Conservation (phyloP, 1,140 invertebrate species). For the Episyrphus balteatus region DNA sequence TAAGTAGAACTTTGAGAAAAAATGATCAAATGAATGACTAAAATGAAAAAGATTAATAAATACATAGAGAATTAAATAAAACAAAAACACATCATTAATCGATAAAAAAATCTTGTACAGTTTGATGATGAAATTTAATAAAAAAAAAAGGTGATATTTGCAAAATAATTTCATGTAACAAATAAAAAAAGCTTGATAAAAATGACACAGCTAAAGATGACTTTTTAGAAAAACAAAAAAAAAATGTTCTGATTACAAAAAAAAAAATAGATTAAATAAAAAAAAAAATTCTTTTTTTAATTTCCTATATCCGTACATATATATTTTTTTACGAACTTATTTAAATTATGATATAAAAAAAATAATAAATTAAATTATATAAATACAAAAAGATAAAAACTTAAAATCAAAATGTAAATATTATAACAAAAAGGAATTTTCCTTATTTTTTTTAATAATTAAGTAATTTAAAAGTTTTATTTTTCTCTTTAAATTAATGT, state of each 20-base stretch:
- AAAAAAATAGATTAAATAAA: slow-evolving; percentile 17
- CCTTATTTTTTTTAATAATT: background rate
- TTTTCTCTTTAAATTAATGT: background rate
- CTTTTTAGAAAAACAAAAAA: background rate
- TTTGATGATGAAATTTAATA: slow-evolving; percentile 9
- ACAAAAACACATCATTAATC: background rate
- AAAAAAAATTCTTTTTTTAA: slow-evolving; percentile 12
- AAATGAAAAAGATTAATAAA: background rate
- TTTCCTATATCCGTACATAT: slow-evolving; percentile 3
- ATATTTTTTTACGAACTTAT: slow-evolving; percentile 6
- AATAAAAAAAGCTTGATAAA: background rate
- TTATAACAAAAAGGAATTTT: slow-evolving; percentile 2
- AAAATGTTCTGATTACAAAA: slow-evolving; percentile 12
- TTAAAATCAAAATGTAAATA: slow-evolving; percentile 5
- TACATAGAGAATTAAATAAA: too few relatives aligned
- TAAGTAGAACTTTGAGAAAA: background rate
- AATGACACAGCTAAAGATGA: background rate
- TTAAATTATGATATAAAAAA: slow-evolving; percentile 16
- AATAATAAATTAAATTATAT: slow-evolving; percentile 7
- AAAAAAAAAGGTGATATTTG: slow-evolving; percentile 33
- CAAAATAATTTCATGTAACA: slow-evolving; percentile 26
- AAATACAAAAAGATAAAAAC: slow-evolving; percentile 4
- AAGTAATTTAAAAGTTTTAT: background rate
- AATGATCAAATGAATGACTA: background rate
- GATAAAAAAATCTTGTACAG: background rate